Evolutionary conservation across 2,113 vertebrate genomes (phyloP), one percentile per base, ranked within the genome.

Genomic region (Eulemur rufifrons): DNA sequence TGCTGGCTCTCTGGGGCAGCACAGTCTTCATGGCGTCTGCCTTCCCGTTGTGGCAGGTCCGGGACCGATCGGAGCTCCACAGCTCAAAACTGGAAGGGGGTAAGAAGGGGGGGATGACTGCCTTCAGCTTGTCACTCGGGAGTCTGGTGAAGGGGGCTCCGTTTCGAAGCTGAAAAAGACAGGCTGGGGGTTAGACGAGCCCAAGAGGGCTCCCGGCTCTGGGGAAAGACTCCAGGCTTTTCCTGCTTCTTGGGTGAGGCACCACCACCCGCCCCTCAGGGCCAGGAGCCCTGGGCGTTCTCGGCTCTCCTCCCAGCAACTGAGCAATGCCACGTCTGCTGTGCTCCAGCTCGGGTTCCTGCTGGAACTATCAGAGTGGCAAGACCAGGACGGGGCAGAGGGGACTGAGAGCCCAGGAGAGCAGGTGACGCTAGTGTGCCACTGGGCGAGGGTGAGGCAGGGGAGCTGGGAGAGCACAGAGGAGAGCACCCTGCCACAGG

Each of bases 71-170:
- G 0, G 99, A 99, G 98, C 99, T 99, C 99, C 99, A 99, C 12
- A 99, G 98, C 92, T 99, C 99, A 93, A 99, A 99, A 98, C 99
- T 99, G 64, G 99, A 99, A 8, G 99, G 99, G 0, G 99, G 99
- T 91, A 99, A 97, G 97, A 99, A 99, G 37, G 99, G 99, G 0
- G 99, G 99, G 94, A 99, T 99, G 91, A 99, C 99, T 0, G 99
- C 99, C 98, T 99, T 99, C 89, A 99, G 98, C 95, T 99, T 99
- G 98, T 99, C 99, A 0, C 98, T 99, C 34, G 99, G 99, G 85
- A 99, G 99, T 39, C 99, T 99, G 42, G 99, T 99, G 96, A 99
- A 99, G 0, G 99, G 99, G 2, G 99, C 99, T 25, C 99, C 99
- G 0, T 99, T 99, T 96, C 99, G 98, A 87, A 99, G 90, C 99